Percentiles rank a stretch among this genome's conserved stretches.
Conservation (phyloP, 2,888 invertebrate genomes). For the Chymomyza caudatula region DNA sequence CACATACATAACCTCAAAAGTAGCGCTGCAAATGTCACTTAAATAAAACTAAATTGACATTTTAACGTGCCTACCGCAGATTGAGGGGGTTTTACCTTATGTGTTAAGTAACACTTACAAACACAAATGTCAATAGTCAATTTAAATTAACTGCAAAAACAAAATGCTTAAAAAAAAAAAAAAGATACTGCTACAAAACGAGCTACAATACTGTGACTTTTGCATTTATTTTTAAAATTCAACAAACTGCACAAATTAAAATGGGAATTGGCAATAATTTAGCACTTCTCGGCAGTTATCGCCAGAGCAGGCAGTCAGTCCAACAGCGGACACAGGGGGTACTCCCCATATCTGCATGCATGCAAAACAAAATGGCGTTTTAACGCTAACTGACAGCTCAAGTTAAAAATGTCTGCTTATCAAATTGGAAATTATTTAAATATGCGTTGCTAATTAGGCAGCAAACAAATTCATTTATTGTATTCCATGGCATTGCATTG, state of each 20-base stretch:
- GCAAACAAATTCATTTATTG: conserved; percentile 61
- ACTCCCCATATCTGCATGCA: conserved; percentile 17
- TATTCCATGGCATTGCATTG: background rate
- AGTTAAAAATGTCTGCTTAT: conserved; percentile 74
- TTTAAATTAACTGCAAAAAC: conserved; percentile 1
- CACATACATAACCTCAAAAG: conserved; percentile 57
- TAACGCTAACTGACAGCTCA: conserved; percentile 72
- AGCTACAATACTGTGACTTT: conserved; percentile 48
- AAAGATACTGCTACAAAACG: conserved; percentile 9
- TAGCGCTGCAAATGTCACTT: conserved; percentile 61
- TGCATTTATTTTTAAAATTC: conserved; percentile 63
- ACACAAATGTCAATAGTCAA: no score
- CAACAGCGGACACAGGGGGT: background rate
- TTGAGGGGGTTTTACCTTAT: background rate
- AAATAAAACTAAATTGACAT: conserved; percentile 75
- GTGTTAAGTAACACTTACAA: background rate
- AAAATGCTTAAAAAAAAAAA: conserved; percentile 16
- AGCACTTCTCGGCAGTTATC: conserved; percentile 63
- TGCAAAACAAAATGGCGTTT: conserved; percentile 68
- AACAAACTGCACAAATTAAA: conserved; percentile 66
- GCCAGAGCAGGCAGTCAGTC: background rate
- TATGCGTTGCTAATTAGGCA: conserved; percentile 73
- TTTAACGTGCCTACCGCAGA: conserved; percentile 53
- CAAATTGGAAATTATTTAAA: conserved; percentile 73
- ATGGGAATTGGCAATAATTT: conserved; percentile 71